Percentiles rank a stretch among this genome's conserved stretches.
phyloP scores from a whole-genome alignment of 2,888 invertebrate genomes.

The Diogma glabrata region DNA sequence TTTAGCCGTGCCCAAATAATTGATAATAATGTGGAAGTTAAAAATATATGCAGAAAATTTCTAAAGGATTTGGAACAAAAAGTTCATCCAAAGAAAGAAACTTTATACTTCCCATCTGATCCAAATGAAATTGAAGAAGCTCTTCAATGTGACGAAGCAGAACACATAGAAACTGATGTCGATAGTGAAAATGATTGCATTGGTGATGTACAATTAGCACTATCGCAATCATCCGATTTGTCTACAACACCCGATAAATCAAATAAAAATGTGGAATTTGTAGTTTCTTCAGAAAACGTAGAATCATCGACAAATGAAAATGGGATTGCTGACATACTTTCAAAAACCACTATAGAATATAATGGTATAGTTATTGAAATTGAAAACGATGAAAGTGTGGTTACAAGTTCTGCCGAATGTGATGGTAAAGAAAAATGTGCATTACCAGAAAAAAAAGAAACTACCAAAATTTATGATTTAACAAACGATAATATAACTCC shows the following conservation, averaged over 20 bases:
- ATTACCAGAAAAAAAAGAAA: neutral
- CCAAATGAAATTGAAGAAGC: conserved; percentile 22
- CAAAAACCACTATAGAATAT: too few relatives aligned
- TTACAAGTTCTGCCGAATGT: neutral
- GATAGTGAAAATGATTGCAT: conserved; percentile 9
- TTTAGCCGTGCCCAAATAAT: conserved; percentile 21
- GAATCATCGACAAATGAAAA: neutral
- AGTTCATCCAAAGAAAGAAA: conserved; percentile 27
- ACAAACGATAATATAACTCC: neutral
- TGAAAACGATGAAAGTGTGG: neutral
- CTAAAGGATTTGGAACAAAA: conserved; percentile 24
- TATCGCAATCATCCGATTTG: neutral
- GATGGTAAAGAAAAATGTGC: neutral
- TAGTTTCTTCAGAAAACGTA: neutral
- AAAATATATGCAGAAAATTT: conserved; percentile 19
- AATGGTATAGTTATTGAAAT: too few relatives aligned
- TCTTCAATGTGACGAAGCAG: conserved; percentile 15
- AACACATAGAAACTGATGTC: neutral
- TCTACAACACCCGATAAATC: too few relatives aligned
- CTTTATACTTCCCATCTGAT: conserved; percentile 24
- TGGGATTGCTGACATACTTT: too few relatives aligned
- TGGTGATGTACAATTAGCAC: neutral
- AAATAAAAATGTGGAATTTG: neutral
- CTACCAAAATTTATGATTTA: neutral
- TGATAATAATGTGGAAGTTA: conserved; percentile 21